Evolutionary conservation across 1,140 invertebrate species (phyloP).

Genomic region (Zaprionus ornatus): DNA sequence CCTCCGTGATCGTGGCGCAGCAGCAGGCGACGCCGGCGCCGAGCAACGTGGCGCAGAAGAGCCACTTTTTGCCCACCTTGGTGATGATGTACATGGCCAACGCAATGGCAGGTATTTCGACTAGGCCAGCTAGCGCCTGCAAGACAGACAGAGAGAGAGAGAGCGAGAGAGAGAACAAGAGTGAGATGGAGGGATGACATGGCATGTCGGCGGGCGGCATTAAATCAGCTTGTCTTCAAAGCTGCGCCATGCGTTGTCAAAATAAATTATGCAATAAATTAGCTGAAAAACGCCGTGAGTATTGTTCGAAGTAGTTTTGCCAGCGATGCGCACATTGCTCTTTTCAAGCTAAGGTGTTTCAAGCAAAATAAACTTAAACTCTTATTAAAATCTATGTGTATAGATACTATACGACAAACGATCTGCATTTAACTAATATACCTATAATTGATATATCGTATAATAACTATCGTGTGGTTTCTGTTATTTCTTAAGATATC

Average conservation of each 20-base stretch:
- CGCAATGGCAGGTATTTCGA: conserved; percentile 89
- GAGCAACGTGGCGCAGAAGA: conserved; percentile 87
- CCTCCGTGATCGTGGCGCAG: conserved; percentile 85
- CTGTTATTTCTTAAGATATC: no score
- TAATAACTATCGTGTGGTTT: no score
- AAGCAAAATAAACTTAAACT: neutral
- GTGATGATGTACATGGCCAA: conserved; percentile 89
- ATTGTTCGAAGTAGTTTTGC: conserved; percentile 31
- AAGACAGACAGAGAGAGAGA: neutral
- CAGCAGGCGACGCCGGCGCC: conserved; percentile 88
- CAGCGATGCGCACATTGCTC: conserved; percentile 47
- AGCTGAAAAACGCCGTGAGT: conserved; percentile 37
- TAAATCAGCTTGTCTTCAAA: conserved; percentile 73
- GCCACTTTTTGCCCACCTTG: conserved; percentile 88
- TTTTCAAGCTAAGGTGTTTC: neutral
- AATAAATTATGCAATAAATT: conserved; percentile 79
- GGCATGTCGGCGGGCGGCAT: conserved; percentile 57
- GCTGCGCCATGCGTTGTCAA: conserved; percentile 64
- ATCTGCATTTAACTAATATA: no score
- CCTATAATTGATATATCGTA: no score
- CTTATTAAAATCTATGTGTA: no score
- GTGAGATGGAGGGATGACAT: conserved; percentile 20
- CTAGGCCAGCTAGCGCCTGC: conserved; percentile 86
- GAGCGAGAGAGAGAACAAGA: neutral
- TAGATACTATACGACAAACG: no score